These are phyloP conservation scores for Ibidorhyncha struthersii DNA, from an alignment of 2,113 vertebrate species.

Conservation along the genomic window DNA sequence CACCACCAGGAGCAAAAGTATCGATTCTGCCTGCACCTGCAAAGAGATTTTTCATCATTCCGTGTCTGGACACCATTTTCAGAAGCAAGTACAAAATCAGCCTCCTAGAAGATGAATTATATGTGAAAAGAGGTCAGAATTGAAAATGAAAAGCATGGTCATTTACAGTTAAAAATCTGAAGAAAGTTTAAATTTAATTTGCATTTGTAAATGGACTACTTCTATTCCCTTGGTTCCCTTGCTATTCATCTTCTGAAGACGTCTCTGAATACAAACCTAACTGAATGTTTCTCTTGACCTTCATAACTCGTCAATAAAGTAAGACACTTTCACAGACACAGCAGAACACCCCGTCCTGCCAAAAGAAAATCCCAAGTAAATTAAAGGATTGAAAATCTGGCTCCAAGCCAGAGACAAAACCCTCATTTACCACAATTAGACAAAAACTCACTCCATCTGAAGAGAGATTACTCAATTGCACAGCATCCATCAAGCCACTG, in stretches of 20 bases:
- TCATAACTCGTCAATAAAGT: constrained; percentile 50
- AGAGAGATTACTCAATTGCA: not conserved
- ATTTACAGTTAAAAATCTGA: not conserved
- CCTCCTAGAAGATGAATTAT: not conserved
- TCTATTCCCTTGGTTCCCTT: not conserved
- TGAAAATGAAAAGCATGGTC: not conserved
- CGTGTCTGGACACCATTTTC: not conserved
- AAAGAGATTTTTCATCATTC: not conserved
- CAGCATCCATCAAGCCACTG: not conserved
- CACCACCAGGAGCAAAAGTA: not conserved
- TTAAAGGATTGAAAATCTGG: constrained; percentile 37
- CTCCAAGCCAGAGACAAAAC: constrained; percentile 17
- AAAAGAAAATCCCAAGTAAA: constrained; percentile 53
- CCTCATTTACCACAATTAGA: not conserved
- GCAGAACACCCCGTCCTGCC: constrained; percentile 29
- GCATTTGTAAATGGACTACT: not conserved
- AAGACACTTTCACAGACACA: constrained; percentile 36
- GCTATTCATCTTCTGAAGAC: not conserved
- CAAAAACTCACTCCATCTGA: not conserved
- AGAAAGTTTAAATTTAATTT: not conserved
- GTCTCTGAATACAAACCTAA: not conserved
- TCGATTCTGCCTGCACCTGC: not conserved
- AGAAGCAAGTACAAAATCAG: not conserved
- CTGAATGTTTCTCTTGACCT: constrained; percentile 25
- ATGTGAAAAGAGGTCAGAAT: not conserved